Percentiles rank a stretch among this genome's conserved stretches.
Evolutionary conservation across 1,140 invertebrate genomes (phyloP).

Genomic region (Coelopa frigida): DNA sequence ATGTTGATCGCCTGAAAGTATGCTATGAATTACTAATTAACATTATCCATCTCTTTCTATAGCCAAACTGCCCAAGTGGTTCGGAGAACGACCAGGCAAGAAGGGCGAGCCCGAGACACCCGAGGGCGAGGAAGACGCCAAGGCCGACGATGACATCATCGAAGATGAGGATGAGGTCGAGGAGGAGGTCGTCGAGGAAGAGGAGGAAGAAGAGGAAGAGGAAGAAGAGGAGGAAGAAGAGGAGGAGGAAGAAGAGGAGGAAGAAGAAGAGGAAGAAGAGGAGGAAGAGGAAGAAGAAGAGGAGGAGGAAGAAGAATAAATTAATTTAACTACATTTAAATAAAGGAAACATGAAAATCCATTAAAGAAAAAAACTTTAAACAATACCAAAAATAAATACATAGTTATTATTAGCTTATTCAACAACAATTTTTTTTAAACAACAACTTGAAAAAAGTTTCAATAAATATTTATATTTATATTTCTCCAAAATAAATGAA

Average conservation of each 20-base stretch:
- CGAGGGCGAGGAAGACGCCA: conserved; percentile 79
- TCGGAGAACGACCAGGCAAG: conserved; percentile 87
- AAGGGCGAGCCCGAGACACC: conserved; percentile 83
- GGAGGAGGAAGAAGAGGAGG: conserved; percentile 63
- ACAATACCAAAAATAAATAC: conserved; percentile 42
- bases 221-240: conserved; percentile 67
- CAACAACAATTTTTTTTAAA: conserved; percentile 10
- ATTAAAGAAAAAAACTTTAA: conserved; percentile 25
- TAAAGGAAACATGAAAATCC: too few relatives aligned
- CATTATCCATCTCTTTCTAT: conserved; percentile 25
- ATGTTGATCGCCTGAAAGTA: too few relatives aligned
- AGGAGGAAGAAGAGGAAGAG: conserved; percentile 62
- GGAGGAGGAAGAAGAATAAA: conserved; percentile 55
- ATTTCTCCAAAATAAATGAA: not conserved
- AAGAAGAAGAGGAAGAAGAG: conserved; percentile 53
- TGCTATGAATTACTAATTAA: too few relatives aligned
- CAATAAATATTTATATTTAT: not conserved
- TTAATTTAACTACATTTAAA: conserved; percentile 34
- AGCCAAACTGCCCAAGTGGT: conserved; percentile 90
- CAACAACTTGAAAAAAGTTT: conserved; percentile 4
- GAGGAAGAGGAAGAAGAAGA: conserved; percentile 57
- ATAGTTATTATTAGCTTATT: conserved; percentile 45
- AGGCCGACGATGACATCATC: conserved; percentile 63
- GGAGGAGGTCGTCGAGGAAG: conserved; percentile 66
- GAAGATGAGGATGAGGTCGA: conserved; percentile 63